Percentiles rank a stretch among this genome's conserved stretches.
Conservation (phyloP, 2,888 invertebrate genomes). For the Cephonodes hylas region DNA sequence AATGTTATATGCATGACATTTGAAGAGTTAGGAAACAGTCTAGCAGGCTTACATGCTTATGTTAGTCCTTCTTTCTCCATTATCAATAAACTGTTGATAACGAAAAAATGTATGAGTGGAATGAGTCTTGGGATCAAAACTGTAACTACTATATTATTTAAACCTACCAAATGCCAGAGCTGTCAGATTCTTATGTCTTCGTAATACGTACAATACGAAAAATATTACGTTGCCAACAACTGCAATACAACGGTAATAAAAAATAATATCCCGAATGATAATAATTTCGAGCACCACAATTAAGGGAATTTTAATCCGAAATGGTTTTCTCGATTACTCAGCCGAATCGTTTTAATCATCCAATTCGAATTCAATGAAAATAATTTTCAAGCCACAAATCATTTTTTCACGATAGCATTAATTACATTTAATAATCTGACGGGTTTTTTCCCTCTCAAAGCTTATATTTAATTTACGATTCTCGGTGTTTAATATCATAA, state of each 20-base stretch:
- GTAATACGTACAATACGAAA: no score
- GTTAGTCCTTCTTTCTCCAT: no score
- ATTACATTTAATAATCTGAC: constrained; percentile 26
- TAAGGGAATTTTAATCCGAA: neutral
- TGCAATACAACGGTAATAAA: neutral
- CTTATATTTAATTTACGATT: constrained; percentile 40
- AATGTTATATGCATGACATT: no score
- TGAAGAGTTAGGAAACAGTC: no score
- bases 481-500: constrained; percentile 25
- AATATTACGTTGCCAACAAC: neutral
- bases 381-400: constrained; percentile 1
- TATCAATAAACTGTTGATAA: no score
- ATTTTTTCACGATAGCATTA: constrained; percentile 15
- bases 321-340: neutral
- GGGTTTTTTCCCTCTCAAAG: constrained; percentile 23
- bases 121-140: no score
- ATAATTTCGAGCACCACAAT: neutral
- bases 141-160: no score
- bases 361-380: constrained; percentile 1
- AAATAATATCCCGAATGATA: neutral
- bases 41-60: no score
- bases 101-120: no score
- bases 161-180: no score
- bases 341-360: constrained; percentile 1
- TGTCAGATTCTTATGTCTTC: no score